Evolutionary conservation across 1,140 invertebrate species (phyloP).

Genomic region (Drosophila littoralis): DNA sequence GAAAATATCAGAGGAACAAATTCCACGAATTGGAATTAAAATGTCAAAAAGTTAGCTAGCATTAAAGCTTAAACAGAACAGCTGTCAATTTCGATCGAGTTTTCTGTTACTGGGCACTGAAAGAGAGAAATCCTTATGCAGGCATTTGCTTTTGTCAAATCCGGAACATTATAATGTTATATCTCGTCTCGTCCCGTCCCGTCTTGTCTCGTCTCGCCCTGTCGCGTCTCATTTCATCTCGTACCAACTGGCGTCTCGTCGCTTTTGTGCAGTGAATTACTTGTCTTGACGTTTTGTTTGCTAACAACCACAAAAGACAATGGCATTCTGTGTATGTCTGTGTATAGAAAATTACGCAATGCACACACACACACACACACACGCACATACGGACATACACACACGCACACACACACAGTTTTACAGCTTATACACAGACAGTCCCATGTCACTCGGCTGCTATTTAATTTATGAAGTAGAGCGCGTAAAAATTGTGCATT

Average conservation of each 20-base stretch:
- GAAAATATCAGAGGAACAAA: neutral
- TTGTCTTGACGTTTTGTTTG: conserved; percentile 80
- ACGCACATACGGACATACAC: neutral
- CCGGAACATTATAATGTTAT: conserved; percentile 31
- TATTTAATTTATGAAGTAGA: conserved; percentile 83
- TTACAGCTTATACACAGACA: neutral
- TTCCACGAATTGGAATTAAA: conserved; percentile 2
- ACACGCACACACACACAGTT: conserved; percentile 15
- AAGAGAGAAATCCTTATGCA: neutral
- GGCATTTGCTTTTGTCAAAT: conserved; percentile 39
- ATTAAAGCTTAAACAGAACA: conserved; percentile 19
- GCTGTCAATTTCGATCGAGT: conserved; percentile 33
- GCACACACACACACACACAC: conserved; percentile 22
- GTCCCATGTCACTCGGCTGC: conserved; percentile 58
- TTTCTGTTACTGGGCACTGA: conserved; percentile 1
- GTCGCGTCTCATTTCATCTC: conserved; percentile 14
- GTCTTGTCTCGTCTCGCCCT: conserved; percentile 32
- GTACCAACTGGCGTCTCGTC: conserved; percentile 11
- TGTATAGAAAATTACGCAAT: conserved; percentile 40
- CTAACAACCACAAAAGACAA: conserved; percentile 76
- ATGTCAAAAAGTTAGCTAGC: conserved; percentile 1
- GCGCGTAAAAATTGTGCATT: conserved; percentile 81
- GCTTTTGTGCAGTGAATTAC: conserved; percentile 73
- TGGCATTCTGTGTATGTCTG: conserved; percentile 35
- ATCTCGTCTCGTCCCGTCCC: conserved; percentile 13